Conservation (phyloP, 1,140 invertebrate genomes). For the Macrobrachium rosenbergii region DNA sequence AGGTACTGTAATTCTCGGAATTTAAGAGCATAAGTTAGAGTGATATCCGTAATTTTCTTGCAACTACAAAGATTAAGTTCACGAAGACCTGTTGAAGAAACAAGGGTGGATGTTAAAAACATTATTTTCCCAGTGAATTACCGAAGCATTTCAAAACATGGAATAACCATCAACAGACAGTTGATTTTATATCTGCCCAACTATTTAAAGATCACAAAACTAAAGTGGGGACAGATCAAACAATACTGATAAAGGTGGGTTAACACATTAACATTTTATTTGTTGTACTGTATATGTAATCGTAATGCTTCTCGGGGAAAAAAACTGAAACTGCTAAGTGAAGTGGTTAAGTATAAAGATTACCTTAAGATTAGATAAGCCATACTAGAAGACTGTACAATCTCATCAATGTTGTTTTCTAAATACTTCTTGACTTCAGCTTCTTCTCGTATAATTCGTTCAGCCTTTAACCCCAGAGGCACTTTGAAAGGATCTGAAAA, state of each 20-base stretch:
- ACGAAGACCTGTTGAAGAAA: constrained; percentile 70
- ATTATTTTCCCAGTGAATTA: not conserved
- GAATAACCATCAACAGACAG: no score
- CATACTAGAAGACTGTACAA: constrained; percentile 73
- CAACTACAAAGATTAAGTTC: constrained; percentile 78
- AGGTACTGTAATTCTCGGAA: constrained; percentile 77
- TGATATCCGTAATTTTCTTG: constrained; percentile 80
- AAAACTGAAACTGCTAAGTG: no score
- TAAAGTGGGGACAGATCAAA: no score
- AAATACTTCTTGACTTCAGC: constrained; percentile 76
- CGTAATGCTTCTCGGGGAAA: no score
- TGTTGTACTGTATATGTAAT: no score
- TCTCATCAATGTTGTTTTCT: constrained; percentile 74
- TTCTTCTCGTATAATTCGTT: constrained; percentile 78
- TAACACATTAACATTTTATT: no score
- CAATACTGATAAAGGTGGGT: no score
- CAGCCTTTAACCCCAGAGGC: constrained; percentile 76
- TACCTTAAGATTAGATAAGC: constrained; percentile 74
- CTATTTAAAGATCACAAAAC: no score
- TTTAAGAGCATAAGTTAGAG: constrained; percentile 77
- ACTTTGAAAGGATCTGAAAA: constrained; percentile 70
- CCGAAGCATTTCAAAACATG: no score
- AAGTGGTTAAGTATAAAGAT: not conserved
- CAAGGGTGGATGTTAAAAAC: not conserved
- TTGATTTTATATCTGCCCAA: no score